These are phyloP conservation scores for Leptinotarsa tumamoca DNA, from an alignment of 2,888 invertebrate species.

Conservation along the genomic window DNA sequence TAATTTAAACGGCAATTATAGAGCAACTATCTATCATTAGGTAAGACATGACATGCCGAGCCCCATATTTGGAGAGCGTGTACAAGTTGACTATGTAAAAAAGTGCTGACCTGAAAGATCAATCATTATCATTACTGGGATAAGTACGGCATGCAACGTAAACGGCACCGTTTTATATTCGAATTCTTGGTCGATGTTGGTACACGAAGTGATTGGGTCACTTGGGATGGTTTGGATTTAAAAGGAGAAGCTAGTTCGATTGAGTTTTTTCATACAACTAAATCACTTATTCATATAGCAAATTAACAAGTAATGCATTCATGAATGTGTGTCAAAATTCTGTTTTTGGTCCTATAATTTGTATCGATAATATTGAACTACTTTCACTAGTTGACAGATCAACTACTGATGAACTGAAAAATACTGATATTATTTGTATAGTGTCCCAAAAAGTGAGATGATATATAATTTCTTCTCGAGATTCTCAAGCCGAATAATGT, in stretches of 20 bases:
- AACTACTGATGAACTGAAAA: neutral
- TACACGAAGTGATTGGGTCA: conserved; percentile 9
- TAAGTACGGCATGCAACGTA: conserved; percentile 20
- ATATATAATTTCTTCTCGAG: too few relatives aligned
- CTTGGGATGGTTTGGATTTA: neutral
- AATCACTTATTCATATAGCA: neutral
- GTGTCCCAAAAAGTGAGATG: too few relatives aligned
- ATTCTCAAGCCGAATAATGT: too few relatives aligned
- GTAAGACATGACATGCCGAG: conserved; percentile 35
- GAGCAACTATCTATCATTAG: conserved; percentile 37
- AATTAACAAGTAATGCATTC: neutral
- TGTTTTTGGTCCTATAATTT: neutral
- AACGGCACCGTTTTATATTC: conserved; percentile 11
- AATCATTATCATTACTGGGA: conserved; percentile 37
- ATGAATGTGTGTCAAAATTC: neutral
- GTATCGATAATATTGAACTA: neutral
- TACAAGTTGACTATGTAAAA: conserved; percentile 29
- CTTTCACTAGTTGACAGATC: neutral
- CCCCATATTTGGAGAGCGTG: conserved; percentile 38
- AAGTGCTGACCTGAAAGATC: conserved; percentile 41
- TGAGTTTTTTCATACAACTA: neutral
- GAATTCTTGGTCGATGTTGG: conserved; percentile 13
- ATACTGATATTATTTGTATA: too few relatives aligned
- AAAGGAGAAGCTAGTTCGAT: neutral
- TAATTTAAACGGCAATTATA: conserved; percentile 30